Evolutionary conservation across 2,888 invertebrate species (phyloP).

Genomic region (Achlya flavicornis): DNA sequence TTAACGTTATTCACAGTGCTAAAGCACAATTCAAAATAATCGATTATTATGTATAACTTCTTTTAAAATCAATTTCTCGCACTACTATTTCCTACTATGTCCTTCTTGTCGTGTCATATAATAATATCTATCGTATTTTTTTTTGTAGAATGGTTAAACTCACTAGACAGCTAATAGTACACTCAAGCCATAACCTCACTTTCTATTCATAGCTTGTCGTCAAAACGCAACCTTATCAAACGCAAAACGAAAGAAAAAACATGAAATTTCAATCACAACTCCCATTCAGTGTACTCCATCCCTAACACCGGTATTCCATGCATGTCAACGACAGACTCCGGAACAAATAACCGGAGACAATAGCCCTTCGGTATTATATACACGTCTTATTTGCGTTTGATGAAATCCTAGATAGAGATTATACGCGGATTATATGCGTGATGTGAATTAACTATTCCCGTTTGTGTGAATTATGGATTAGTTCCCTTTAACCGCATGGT

Average conservation of each 20-base stretch:
- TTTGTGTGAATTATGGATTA: background rate
- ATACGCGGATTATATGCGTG: background rate
- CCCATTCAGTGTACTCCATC: background rate
- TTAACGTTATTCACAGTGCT: no score
- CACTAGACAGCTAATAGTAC: no score
- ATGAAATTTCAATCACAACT: background rate
- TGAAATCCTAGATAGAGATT: conserved; percentile 25
- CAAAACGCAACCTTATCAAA: no score
- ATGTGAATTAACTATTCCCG: conserved; percentile 3
- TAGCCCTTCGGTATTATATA: conserved; percentile 25
- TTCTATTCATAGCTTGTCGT: no score
- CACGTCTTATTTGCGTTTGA: conserved; percentile 43
- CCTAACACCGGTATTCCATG: conserved; percentile 3
- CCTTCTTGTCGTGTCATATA: no score
- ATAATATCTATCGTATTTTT: no score
- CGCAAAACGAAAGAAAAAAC: background rate
- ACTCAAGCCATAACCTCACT: no score
- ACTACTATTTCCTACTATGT: no score
- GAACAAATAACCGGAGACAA: conserved; percentile 40
- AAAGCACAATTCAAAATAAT: no score
- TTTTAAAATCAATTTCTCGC: no score
- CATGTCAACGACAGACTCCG: conserved; percentile 38
- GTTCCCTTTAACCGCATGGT: background rate
- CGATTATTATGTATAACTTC: no score
- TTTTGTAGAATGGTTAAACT: no score